Percentiles rank a stretch among this genome's conserved stretches.
Conservation (phyloP, 2,888 invertebrate genomes). For the Copidosoma aretas region DNA sequence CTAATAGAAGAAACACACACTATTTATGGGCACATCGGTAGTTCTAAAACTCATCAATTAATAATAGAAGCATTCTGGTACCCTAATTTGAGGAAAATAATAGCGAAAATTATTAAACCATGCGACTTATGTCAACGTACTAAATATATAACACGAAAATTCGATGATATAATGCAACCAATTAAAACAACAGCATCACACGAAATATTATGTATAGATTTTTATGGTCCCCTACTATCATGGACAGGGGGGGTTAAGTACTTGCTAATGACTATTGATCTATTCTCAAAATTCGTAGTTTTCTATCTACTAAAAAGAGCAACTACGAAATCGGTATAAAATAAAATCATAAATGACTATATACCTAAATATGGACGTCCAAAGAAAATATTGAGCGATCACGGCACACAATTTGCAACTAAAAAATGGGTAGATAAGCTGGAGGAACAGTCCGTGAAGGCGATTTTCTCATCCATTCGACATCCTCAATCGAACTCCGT, state of each 20-base stretch:
- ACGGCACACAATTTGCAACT: not conserved
- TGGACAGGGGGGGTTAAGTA: not conserved
- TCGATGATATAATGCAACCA: not conserved
- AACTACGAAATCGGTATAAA: not conserved
- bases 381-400: not conserved
- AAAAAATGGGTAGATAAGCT: not conserved
- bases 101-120: no score
- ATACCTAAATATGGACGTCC: not conserved
- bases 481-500: slow-evolving; percentile 12
- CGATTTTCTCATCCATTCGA: not conserved
- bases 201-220: slow-evolving; percentile 1
- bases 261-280: slow-evolving; percentile 1
- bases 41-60: slow-evolving; percentile 2
- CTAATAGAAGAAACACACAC: no score
- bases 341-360: not conserved
- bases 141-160: not conserved
- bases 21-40: no score
- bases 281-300: not conserved
- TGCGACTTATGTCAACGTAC: slow-evolving; percentile 7
- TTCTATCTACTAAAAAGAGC: not conserved
- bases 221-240: not conserved
- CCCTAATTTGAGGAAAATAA: no score
- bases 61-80: slow-evolving; percentile 8
- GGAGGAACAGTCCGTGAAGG: not conserved
- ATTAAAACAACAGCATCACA: not conserved